Base-by-base conservation (phyloP, 2,113 vertebrate genomes). In the Coptodon rendalli region DNA sequence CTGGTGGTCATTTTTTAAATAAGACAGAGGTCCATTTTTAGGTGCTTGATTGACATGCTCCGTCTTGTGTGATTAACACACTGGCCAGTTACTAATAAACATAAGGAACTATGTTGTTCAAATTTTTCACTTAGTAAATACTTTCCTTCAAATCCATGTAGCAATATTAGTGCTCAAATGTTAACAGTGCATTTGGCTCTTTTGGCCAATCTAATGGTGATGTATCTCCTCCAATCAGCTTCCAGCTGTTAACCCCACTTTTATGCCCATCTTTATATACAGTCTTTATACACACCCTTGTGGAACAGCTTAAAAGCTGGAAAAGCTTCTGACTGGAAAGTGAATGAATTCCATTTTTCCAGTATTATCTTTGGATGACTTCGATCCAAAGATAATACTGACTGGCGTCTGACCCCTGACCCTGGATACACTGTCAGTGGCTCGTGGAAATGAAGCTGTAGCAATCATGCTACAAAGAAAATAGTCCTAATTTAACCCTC, bases 391-490 rank as follows among this genome's bases (percentile, higher is more conserved):
- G 40, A 16, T 2, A 73, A 45, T 2, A 27, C 22, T 24, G 22
- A 27, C 22, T 3, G 36, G 1, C 2, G 24, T 73, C 38, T 73
- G 40, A 73, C 14, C 66, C 38, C n/a, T 45, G 14, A 17, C 68
- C 6, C 22, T 73, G 7, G 22, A 27, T 0, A 6, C 13, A 0
- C 22, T 73, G 14, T 27, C 40, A 48, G 71, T 76, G 14, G 19
- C 14, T 76, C 24, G 2, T 38, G 61, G 61, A 66, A 66, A n/a
- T 66, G 17, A 66, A 66, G 61, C 17, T 38, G 61, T 38, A 66
- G 17, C 66, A 73, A 73, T 2, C 22, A 16, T 1, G 38, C 38
- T 16, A 73, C 38, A 45, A 73, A 45, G 22, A 73, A 71, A 73
- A 73, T 14, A 73, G 5, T 71, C 66, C 31, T 12, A 2, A 63